Evolutionary conservation across 2,113 vertebrate genomes (phyloP).

Genomic region (Ammodytes dubius): DNA sequence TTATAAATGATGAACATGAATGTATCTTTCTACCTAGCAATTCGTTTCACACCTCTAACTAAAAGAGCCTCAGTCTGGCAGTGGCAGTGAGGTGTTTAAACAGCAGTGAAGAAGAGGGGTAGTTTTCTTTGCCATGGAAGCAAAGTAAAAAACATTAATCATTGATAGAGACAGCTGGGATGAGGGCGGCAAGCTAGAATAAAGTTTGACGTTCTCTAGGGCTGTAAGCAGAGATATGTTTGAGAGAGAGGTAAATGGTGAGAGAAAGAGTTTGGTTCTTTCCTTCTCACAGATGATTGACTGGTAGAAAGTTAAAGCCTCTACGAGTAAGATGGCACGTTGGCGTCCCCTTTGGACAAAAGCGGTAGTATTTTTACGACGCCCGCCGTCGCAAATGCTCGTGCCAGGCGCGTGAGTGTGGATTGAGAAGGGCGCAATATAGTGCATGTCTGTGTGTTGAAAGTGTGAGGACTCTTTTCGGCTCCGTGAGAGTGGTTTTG

Average conservation of each 20-base stretch:
- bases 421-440: too few relatives aligned
- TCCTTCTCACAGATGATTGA: constrained; percentile 60
- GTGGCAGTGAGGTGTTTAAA: constrained; percentile 41
- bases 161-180: constrained; percentile 73
- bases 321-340: too few relatives aligned
- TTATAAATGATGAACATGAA: constrained; percentile 31
- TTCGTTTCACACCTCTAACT: constrained; percentile 16
- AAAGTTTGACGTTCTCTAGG: constrained; percentile 54
- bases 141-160: constrained; percentile 68
- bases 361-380: too few relatives aligned
- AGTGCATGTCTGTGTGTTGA: too few relatives aligned
- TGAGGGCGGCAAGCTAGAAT: constrained; percentile 51
- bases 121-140: constrained; percentile 57
- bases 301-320: constrained; percentile 20
- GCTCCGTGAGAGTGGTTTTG: too few relatives aligned
- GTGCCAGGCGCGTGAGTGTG: too few relatives aligned
- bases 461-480: too few relatives aligned
- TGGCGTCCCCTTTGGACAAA: too few relatives aligned
- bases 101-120: constrained; percentile 23
- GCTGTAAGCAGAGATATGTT: constrained; percentile 52
- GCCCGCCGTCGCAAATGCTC: too few relatives aligned
- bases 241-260: constrained; percentile 35
- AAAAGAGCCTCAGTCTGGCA: constrained; percentile 27
- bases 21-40: constrained; percentile 27
- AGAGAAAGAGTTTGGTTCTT: constrained; percentile 37